Conservation (phyloP, 2,113 vertebrate species). For the Larimichthys polyactis region DNA sequence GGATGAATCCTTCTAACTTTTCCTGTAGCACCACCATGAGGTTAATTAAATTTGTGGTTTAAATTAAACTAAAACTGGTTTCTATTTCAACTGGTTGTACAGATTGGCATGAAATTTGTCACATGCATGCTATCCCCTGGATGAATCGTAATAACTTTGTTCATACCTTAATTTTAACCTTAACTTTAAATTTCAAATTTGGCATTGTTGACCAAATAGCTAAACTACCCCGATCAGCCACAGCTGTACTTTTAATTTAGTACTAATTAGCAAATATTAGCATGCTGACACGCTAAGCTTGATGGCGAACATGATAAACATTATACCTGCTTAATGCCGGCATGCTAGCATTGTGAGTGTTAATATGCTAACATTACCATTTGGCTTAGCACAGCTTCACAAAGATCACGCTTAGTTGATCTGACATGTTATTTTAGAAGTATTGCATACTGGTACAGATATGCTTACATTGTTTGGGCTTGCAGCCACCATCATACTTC, state of each 20-base stretch:
- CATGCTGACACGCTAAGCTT: neutral
- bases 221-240: neutral
- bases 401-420: conserved; percentile 16
- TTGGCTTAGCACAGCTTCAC: neutral
- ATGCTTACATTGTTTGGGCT: neutral
- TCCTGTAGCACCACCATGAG: no score
- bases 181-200: neutral
- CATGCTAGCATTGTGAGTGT: neutral
- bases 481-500: neutral
- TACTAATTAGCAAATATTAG: neutral
- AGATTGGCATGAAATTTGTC: neutral
- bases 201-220: neutral
- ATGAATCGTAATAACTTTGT: neutral
- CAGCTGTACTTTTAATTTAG: neutral
- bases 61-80: no score
- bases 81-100: no score
- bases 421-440: conserved; percentile 37
- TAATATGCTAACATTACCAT: neutral
- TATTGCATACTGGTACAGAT: conserved; percentile 28
- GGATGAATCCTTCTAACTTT: no score
- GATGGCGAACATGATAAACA: neutral
- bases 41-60: no score
- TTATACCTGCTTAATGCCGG: neutral
- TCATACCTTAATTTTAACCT: neutral
- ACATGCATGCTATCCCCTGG: neutral